Conservation (phyloP, 1,140 invertebrate species). For the Aphelenchoides fujianensis region DNA sequence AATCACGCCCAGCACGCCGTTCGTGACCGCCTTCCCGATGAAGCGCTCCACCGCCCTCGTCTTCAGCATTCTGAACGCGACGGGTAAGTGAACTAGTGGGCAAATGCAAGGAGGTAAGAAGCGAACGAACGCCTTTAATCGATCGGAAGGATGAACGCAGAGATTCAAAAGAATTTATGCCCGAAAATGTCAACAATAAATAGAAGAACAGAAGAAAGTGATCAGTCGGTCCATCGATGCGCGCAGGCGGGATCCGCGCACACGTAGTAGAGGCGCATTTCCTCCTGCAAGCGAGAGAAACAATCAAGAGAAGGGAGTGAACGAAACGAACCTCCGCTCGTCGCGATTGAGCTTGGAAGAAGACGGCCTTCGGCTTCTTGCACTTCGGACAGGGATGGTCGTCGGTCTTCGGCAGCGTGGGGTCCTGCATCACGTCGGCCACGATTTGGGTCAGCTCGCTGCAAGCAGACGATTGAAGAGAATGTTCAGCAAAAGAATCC, state of each 20-base stretch:
- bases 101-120: too few relatives aligned
- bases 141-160: too few relatives aligned
- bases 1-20: conserved; percentile 32
- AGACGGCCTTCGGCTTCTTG: conserved; percentile 83
- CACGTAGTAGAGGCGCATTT: conserved; percentile 98
- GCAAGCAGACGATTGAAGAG: too few relatives aligned
- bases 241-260: conserved; percentile 88
- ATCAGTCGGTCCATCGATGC: conserved; percentile 94
- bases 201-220: too few relatives aligned
- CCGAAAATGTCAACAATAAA: conserved; percentile 11
- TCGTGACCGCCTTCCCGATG: conserved; percentile 32
- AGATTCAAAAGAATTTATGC: conserved; percentile 13
- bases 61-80: conserved; percentile 38
- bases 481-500: background rate
- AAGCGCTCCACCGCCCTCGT: conserved; percentile 38
- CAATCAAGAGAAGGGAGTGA: too few relatives aligned
- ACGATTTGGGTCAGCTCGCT: conserved; percentile 96
- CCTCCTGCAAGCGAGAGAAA: conserved; percentile 69
- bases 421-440: conserved; percentile 93
- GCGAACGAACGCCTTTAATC: too few relatives aligned
- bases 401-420: conserved; percentile 91
- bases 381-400: conserved; percentile 97
- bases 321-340: conserved; percentile 74
- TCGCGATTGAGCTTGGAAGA: conserved; percentile 87
- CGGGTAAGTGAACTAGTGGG: too few relatives aligned